Evolutionary conservation across 2,113 vertebrate genomes (phyloP).

Genomic region (Otolemur garnettii): DNA sequence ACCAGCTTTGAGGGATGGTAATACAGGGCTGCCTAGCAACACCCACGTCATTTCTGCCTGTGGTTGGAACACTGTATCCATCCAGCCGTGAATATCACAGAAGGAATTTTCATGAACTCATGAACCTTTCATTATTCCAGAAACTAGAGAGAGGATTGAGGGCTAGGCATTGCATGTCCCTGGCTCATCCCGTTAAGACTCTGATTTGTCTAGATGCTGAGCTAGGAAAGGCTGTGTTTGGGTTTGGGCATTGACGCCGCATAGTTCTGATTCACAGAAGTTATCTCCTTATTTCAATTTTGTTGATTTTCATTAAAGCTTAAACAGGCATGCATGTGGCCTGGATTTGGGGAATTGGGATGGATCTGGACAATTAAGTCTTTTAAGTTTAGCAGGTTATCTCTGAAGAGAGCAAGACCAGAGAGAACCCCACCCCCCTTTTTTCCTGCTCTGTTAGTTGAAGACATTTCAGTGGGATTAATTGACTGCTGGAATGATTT

Average conservation of each 20-base stretch:
- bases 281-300: constrained; percentile 25
- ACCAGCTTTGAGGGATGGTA: not conserved
- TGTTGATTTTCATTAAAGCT: constrained; percentile 69
- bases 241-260: constrained; percentile 31
- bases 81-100: not conserved
- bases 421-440: not conserved
- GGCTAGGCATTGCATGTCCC: rapidly evolving
- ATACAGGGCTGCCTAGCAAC: not conserved
- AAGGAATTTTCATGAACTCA: not conserved
- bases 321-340: constrained; percentile 43
- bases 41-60: not conserved
- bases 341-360: constrained; percentile 34
- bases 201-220: not conserved
- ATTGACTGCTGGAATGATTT: constrained; percentile 59
- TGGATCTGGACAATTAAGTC: constrained; percentile 60
- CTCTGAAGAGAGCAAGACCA: constrained; percentile 29
- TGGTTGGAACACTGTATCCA: not conserved
- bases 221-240: not conserved
- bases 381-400: constrained; percentile 58
- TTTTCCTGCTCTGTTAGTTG: constrained; percentile 50
- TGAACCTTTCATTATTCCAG: not conserved
- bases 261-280: constrained; percentile 25
- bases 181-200: not conserved
- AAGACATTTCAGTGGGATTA: constrained; percentile 64
- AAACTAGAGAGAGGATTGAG: not conserved